Percentiles rank a stretch among this genome's conserved stretches.
phyloP scores from a whole-genome alignment of 2,888 invertebrate species.

The Epinotia bilunana region DNA sequence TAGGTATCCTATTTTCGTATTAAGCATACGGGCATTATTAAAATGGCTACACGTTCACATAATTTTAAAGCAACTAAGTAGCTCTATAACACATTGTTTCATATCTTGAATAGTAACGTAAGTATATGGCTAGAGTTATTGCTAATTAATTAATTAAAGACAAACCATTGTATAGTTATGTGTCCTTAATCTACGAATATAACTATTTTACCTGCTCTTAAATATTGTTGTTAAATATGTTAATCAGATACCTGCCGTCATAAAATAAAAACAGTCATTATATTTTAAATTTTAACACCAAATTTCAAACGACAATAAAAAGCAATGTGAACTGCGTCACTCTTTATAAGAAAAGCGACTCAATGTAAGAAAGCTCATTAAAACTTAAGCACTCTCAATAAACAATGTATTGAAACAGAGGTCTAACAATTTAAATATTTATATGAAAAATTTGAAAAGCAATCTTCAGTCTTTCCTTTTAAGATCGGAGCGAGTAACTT shows the following conservation, averaged over 20 bases:
- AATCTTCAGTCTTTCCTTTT: constrained; percentile 51
- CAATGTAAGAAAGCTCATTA: constrained; percentile 12
- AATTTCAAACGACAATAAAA: neutral
- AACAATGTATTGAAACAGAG: constrained; percentile 38
- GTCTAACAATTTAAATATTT: constrained; percentile 44
- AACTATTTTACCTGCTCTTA: no score
- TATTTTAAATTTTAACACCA: no score
- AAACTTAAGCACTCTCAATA: constrained; percentile 29
- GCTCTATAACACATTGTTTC: neutral
- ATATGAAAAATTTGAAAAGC: constrained; percentile 52
- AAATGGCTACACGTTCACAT: neutral
- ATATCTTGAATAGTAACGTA: neutral
- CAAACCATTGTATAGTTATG: no score
- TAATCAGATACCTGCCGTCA: no score
- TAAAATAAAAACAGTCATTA: no score
- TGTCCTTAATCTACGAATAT: no score
- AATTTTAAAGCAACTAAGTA: neutral
- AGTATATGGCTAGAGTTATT: no score
- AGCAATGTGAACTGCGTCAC: neutral
- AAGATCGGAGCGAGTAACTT: constrained; percentile 44
- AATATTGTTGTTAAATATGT: no score
- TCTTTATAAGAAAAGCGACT: neutral
- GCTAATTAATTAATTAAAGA: no score
- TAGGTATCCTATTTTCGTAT: neutral
- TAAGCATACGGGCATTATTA: constrained; percentile 7